Evolutionary conservation across 2,113 vertebrate species (phyloP).

Genomic region (Pituophis catenifer): DNA sequence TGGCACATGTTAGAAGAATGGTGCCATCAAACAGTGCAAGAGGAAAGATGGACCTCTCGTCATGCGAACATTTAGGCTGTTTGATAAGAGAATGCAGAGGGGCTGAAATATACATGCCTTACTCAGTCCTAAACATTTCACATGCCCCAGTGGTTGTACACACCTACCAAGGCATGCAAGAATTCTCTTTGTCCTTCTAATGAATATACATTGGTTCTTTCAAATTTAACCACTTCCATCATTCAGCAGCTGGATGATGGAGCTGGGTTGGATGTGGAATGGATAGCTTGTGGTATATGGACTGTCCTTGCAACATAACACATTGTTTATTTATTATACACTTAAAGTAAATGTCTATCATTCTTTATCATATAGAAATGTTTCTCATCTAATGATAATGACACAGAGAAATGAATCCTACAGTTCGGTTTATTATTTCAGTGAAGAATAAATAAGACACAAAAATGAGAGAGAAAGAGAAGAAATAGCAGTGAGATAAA

Average conservation of each 20-base stretch:
- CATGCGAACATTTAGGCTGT: background rate
- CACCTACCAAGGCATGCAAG: background rate
- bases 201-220: background rate
- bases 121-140: background rate
- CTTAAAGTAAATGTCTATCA: background rate
- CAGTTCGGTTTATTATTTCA: background rate
- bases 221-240: background rate
- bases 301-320: background rate
- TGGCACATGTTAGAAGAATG: background rate
- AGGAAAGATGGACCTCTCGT: background rate
- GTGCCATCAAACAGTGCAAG: background rate
- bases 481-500: background rate
- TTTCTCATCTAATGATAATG: background rate
- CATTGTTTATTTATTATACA: background rate
- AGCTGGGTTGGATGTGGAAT: background rate
- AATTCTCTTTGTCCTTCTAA: background rate
- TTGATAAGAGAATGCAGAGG: background rate
- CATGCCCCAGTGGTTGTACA: background rate
- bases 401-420: background rate
- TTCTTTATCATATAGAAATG: background rate
- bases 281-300: background rate
- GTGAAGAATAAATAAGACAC: background rate
- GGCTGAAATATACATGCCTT: background rate
- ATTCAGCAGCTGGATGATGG: background rate
- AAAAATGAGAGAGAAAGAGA: background rate